Percentiles rank a stretch among this genome's conserved stretches.
Evolutionary conservation across 2,888 invertebrate species (phyloP).

Genomic region (Rhamnusium bicolor): DNA sequence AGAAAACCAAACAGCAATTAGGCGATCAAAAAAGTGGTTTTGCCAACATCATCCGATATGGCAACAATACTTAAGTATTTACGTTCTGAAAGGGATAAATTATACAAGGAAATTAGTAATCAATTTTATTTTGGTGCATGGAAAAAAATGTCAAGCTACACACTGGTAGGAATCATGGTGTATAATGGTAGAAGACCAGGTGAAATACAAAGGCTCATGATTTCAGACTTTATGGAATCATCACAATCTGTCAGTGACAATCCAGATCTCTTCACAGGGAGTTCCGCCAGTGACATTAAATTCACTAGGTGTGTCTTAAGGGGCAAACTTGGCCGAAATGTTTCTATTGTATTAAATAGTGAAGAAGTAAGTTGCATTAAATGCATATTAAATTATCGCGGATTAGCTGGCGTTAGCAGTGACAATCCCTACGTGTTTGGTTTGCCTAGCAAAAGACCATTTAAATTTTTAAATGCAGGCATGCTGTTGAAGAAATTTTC

Average conservation of each 20-base stretch:
- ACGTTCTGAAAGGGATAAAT: no score
- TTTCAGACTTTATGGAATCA: background rate
- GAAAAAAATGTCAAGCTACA: conserved; percentile 12
- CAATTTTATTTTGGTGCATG: background rate
- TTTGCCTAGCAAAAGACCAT: background rate
- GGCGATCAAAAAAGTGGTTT: conserved; percentile 23
- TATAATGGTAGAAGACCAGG: conserved; percentile 30
- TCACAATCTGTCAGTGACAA: background rate
- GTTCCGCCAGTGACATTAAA: no score
- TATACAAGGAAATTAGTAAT: background rate
- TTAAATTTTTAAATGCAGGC: conserved; percentile 10
- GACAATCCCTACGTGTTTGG: conserved; percentile 3
- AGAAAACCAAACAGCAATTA: conserved; percentile 20
- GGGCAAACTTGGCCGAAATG: background rate
- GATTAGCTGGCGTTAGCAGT: background rate
- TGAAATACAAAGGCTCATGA: background rate
- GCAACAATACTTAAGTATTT: no score
- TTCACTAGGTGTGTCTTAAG: no score
- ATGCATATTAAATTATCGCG: background rate
- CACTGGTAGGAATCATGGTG: conserved; percentile 23
- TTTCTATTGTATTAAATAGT: background rate
- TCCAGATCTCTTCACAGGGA: background rate
- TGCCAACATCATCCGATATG: conserved; percentile 27
- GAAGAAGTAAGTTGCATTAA: background rate
- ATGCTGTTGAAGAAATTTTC: background rate